Evolutionary conservation across 2,888 invertebrate genomes (phyloP).

Genomic region (Drosophila longiperda): DNA sequence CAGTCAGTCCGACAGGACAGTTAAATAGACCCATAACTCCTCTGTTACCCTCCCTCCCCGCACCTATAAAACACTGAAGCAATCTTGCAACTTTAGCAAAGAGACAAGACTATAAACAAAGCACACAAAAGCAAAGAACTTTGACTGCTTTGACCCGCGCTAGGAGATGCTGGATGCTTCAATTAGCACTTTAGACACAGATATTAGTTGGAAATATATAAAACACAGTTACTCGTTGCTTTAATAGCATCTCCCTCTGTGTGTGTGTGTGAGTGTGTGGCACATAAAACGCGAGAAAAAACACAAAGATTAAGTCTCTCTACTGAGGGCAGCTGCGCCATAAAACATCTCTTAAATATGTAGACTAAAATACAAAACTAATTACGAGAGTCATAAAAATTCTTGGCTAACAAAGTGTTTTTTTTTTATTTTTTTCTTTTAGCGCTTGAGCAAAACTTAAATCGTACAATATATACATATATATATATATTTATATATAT

Average conservation of each 20-base stretch:
- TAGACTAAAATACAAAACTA: constrained; percentile 69
- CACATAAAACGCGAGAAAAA: constrained; percentile 45
- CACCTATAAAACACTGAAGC: background rate
- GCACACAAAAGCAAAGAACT: constrained; percentile 62
- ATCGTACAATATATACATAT: background rate
- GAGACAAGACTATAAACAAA: constrained; percentile 50
- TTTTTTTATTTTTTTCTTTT: constrained; percentile 16
- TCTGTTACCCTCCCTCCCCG: too few relatives aligned
- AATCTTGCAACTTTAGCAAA: background rate
- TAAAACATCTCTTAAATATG: constrained; percentile 55
- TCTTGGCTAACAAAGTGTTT: constrained; percentile 54
- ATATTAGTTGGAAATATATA: constrained; percentile 66
- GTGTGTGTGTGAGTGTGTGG: constrained; percentile 3
- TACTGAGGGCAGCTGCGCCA: constrained; percentile 30
- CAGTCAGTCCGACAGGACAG: constrained; percentile 51
- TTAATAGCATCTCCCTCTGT: constrained; percentile 46
- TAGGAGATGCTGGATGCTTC: constrained; percentile 56
- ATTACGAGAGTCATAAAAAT: constrained; percentile 68
- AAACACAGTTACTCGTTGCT: constrained; percentile 57
- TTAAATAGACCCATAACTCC: background rate
- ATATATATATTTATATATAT: background rate
- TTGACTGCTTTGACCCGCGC: constrained; percentile 54
- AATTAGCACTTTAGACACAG: constrained; percentile 79
- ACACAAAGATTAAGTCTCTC: constrained; percentile 10
- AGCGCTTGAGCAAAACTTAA: constrained; percentile 35